Percentiles rank a stretch among this genome's conserved stretches.
phyloP scores from a whole-genome alignment of 2,113 vertebrate species.

The Oriolus oriolus region DNA sequence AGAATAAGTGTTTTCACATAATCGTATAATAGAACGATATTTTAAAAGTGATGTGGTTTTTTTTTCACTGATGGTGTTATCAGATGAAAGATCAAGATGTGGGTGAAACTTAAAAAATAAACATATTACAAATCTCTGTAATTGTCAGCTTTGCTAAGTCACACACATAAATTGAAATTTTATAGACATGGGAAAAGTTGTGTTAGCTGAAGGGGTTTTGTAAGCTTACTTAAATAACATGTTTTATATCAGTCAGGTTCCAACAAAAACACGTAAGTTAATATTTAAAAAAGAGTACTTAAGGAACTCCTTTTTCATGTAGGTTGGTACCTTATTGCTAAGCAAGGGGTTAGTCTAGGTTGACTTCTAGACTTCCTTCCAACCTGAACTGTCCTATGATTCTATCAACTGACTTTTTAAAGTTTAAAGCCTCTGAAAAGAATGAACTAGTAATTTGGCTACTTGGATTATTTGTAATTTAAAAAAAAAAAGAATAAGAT shows the following conservation, averaged over 20 bases:
- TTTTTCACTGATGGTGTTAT: background rate
- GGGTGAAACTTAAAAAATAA: background rate
- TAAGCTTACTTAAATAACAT: background rate
- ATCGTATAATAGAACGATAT: accelerated
- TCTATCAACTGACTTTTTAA: background rate
- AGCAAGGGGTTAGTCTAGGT: background rate
- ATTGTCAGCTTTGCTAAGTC: background rate
- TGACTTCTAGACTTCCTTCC: background rate
- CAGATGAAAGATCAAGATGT: background rate
- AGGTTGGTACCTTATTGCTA: background rate
- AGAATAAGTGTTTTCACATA: background rate
- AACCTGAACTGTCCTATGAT: background rate
- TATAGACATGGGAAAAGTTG: background rate
- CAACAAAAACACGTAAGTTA: background rate
- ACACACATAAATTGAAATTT: background rate
- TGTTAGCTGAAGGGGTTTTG: background rate
- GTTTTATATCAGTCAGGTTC: background rate
- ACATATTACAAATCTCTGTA: background rate
- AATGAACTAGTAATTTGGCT: background rate
- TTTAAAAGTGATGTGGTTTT: background rate
- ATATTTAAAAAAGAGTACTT: background rate
- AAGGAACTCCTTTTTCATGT: background rate
- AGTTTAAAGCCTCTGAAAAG: background rate
- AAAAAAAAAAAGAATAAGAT: too few species aligned
- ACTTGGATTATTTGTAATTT: background rate